A percentile compares a stretch with the other conserved stretches of the same genome.
Evolutionary conservation across 2,797 vertebrate species (phyloP).

Genomic region (Gallirallus australis): DNA sequence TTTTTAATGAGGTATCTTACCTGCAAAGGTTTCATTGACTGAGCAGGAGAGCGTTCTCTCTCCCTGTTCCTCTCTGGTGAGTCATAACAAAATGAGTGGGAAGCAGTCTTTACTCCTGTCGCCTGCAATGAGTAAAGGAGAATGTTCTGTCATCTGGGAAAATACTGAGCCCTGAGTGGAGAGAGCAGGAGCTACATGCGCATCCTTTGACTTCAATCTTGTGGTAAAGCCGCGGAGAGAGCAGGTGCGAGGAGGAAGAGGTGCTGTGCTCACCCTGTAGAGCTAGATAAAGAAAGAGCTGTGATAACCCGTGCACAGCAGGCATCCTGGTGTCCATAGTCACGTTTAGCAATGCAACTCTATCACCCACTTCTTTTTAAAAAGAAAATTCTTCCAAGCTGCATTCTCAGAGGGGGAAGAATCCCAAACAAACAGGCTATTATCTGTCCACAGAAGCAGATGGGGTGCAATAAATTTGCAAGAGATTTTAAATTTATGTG

Average conservation of each 20-base stretch:
- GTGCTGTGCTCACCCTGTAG: background rate
- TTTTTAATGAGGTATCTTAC: background rate
- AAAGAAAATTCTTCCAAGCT: background rate
- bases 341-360: background rate
- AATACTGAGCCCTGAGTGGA: background rate
- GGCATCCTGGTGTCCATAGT: background rate
- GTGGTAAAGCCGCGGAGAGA: background rate
- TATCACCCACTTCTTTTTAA: background rate
- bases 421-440: background rate
- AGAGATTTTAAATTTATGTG: background rate
- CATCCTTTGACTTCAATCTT: background rate
- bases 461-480: background rate
- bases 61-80: constrained; percentile 10
- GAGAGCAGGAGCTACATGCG: rapidly evolving
- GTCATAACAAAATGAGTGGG: background rate
- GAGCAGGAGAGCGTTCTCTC: background rate
- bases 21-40: background rate
- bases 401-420: background rate
- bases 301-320: background rate
- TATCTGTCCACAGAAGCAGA: background rate
- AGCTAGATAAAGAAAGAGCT: background rate
- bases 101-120: background rate
- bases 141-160: constrained; percentile 22
- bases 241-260: background rate
- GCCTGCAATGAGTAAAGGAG: background rate